These are phyloP conservation scores for Catocala nupta DNA, from an alignment of 2,888 invertebrate genomes.

Conservation along the genomic window DNA sequence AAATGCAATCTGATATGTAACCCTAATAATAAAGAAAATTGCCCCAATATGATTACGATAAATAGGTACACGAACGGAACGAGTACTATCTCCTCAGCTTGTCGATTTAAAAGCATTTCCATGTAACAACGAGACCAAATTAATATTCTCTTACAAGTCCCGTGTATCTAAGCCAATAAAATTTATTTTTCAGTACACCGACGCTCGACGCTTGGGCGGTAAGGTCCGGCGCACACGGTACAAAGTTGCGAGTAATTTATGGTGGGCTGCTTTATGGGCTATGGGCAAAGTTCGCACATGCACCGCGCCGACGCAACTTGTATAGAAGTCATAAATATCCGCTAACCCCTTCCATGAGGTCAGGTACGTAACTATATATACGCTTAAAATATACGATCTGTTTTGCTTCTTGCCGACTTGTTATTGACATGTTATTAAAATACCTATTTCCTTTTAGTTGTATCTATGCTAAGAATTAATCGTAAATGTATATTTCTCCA, in stretches of 20 bases:
- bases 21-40: not conserved
- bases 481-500: not conserved
- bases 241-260: conserved; percentile 84
- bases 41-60: conserved; percentile 23
- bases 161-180: conserved; percentile 55
- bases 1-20: not conserved
- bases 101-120: conserved; percentile 58
- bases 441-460: no score
- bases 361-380: conserved; percentile 65
- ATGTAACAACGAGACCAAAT: conserved; percentile 48
- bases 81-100: conserved; percentile 27
- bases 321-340: conserved; percentile 73
- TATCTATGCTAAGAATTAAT: not conserved
- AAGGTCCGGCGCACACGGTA: conserved; percentile 63
- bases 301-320: conserved; percentile 63
- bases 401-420: conserved; percentile 34
- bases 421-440: conserved; percentile 13
- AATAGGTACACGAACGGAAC: conserved; percentile 19
- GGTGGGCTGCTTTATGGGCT: conserved; percentile 71
- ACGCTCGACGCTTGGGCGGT: conserved; percentile 45
- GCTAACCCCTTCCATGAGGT: conserved; percentile 72
- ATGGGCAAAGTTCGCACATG: conserved; percentile 80
- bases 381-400: conserved; percentile 49
- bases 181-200: conserved; percentile 61
- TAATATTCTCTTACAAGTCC: conserved; percentile 49